These are phyloP conservation scores for Falcaria lacertinaria DNA, from an alignment of 2,888 invertebrate species.

Conservation along the genomic window DNA sequence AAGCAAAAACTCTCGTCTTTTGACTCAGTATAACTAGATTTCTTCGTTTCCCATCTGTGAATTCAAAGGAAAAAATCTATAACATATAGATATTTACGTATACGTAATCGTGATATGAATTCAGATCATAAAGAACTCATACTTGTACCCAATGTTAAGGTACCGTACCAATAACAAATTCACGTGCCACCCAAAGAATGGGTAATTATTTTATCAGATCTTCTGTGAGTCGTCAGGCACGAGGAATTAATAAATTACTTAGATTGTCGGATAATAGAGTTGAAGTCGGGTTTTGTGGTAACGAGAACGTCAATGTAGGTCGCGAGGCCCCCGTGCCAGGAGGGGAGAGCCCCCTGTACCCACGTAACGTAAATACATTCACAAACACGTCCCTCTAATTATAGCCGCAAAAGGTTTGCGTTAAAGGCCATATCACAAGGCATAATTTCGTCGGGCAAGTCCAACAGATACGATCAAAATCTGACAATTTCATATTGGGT, in stretches of 20 bases:
- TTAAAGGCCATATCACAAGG: slow-evolving; percentile 25
- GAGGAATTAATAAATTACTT: background rate
- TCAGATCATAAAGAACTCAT: too few relatives aligned
- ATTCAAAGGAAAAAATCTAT: too few relatives aligned
- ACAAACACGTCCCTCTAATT: slow-evolving; percentile 49
- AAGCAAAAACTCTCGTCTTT: too few relatives aligned
- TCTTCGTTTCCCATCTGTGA: too few relatives aligned
- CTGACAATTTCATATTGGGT: slow-evolving; percentile 26
- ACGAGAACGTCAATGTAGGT: slow-evolving; percentile 40
- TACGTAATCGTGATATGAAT: too few relatives aligned
- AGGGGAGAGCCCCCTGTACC: slow-evolving; percentile 45
- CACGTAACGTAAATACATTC: slow-evolving; percentile 58
- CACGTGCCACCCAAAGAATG: background rate
- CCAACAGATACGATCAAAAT: slow-evolving; percentile 25
- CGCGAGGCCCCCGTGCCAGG: slow-evolving; percentile 43
- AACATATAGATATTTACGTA: too few relatives aligned
- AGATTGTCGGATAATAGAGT: slow-evolving; percentile 8
- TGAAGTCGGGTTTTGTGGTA: slow-evolving; percentile 9
- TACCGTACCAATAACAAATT: too few relatives aligned
- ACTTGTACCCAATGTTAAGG: too few relatives aligned
- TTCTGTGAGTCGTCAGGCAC: background rate
- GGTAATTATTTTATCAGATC: background rate
- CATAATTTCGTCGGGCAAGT: slow-evolving; percentile 13
- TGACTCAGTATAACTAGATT: too few relatives aligned
- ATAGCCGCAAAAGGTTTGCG: slow-evolving; percentile 34